Conservation (phyloP, 2,113 vertebrate species). For the Orycteropus afer region DNA sequence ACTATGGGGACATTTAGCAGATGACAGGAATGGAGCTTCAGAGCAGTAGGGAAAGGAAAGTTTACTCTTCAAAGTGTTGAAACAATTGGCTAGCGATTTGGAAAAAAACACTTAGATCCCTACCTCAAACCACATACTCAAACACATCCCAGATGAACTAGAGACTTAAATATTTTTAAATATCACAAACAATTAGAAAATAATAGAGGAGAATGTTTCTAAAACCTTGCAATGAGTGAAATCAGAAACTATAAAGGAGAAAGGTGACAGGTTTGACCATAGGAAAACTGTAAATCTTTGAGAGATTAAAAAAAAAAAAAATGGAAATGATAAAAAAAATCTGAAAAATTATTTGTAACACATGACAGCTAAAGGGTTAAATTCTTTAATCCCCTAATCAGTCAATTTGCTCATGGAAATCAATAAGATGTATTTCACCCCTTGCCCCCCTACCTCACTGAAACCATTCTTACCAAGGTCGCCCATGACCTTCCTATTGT, state of each 20-base stretch:
- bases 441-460: not conserved
- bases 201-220: not conserved
- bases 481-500: not conserved
- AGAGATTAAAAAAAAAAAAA: not conserved
- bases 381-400: not conserved
- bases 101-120: not conserved
- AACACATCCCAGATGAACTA: not conserved
- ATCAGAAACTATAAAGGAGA: not conserved
- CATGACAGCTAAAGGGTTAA: not conserved
- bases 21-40: not conserved
- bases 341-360: not conserved
- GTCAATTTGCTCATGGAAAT: not conserved
- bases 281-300: not conserved
- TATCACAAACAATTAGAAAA: conserved; percentile 1
- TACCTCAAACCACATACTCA: conserved; percentile 31
- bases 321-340: not conserved
- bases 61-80: not conserved
- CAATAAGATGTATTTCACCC: not conserved
- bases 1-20: not conserved
- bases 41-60: not conserved
- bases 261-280: not conserved
- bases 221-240: not conserved
- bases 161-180: not conserved
- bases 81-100: not conserved
- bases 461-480: not conserved